Evolutionary conservation across 1,140 invertebrate genomes (phyloP), one percentile per base, ranked within the genome.

Genomic region (Caenorhabditis tropicalis): DNA sequence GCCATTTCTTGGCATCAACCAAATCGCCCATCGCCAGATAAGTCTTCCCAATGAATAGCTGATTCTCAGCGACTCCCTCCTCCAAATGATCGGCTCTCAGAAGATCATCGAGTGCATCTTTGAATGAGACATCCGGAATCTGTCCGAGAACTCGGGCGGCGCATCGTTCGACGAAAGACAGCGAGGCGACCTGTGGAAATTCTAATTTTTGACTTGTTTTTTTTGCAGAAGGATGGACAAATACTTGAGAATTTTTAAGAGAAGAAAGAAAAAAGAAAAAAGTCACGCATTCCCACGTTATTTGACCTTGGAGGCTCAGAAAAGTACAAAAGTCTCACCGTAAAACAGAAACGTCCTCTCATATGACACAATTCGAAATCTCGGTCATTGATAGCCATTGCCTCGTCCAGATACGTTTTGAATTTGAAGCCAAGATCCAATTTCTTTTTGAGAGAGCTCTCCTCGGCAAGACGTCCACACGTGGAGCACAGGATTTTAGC

Each of bases 311-410:
- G 36, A 65, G 58, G 6, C 5, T 43, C 12, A 5, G 53, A 27
- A 24, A 56, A 56, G 21, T 10, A 27, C 24, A 56, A 29, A 29
- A 27, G 1, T 33, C 58, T 6, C 33, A 74, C 65, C 65, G 65
- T 74, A 74, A 43, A 74, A 74, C 65, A 74, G 36, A 74, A 74
- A 3, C 65, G 16, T 43, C 65, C 65, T 74, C 65, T 74, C 65
- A 74, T 74, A 43, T 74, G 65, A 43, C 19, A 24, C 33, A 74
- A 4, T n/a, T 74, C 65, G 16, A 74, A 74, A 7, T 74, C 65
- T 10, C 27, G 36, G 43, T 74, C 65, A 43, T 24, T 24, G 2
- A 74, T 74, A 7, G 65, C 65, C 2, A 74, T 74, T 0, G 65
- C 65, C 33, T 74, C 65, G 15, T 74, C 65, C 36, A 74, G 24